Evolutionary conservation across 2,888 invertebrate species (phyloP), one percentile per base, ranked within the genome.

Genomic region (Prenolepis imparis): DNA sequence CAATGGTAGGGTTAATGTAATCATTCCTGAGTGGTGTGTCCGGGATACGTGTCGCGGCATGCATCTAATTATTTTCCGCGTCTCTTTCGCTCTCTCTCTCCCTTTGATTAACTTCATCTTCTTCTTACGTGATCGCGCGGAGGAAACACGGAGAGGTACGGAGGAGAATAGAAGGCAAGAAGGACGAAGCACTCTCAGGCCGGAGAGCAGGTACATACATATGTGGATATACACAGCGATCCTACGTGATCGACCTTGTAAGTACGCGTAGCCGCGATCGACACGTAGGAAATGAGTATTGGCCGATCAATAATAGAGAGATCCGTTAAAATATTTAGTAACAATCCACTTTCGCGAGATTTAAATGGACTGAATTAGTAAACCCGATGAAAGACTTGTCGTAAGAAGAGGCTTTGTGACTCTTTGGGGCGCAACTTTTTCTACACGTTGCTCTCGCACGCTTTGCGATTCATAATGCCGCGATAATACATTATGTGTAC

Each of bases 1-100:
- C 75, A 84, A 86, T 87, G 89, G 87, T 87, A 87, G 52, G 89
- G 87, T 91, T 93, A 92, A 93, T 92, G 89, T 91, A 92, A 93
- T 93, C 91, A 93, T 91, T 92, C 83, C 87, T 86, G 90, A 93
- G 93, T n/a, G 91, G 91, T 91, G 91, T 91, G 84, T 52, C 41
- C 41, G 84, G 80, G 74, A 86, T 92, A 93, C 93, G 92, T 92
- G 93, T 92, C 91, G 87, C 83, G 85, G 91, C 91, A 92, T 93
- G 90, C 90, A 90, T 87, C 90, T 87, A 77, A 52, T 52, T 52
- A 52, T 52, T 52, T 52, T 44, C 70, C 59, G 48, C 18, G 18
- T 48, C 18, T 48, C 90, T 88, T n/a, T n/a, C n/a, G n/a, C n/a
- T n/a, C n/a, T n/a, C n/a, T n/a, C n/a, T n/a, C n/a, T 48, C n/a